Base-by-base conservation (phyloP, 2,113 vertebrate genomes). In the Columba livia region DNA sequence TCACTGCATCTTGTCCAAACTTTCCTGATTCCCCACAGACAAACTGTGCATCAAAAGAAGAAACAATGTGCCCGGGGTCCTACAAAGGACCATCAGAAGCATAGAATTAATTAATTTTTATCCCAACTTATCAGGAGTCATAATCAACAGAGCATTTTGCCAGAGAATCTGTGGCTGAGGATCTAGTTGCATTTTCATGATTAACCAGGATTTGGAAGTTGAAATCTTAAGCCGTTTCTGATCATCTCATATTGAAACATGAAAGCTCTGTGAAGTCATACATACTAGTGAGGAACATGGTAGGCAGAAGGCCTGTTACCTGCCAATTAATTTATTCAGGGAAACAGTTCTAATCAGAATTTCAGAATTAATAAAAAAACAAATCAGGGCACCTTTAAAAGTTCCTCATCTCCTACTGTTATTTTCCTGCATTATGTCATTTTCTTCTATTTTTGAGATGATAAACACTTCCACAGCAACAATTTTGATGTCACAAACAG, bases 371-470 rank as follows among this genome's bases (percentile, higher is more conserved):
- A 54, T 28, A 77, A 79, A 90, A 34, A 8, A 36, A 60, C 85
- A 93, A 88, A 57, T 64, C 9, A 77, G 62, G 47, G 24, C 58
- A 78, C 48, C 42, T 91, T 74, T 83, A 74, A 51, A 93, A 71
- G 25, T 88, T 88, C 13, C 44, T 79, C 26, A 86, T 44, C 64
- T 86, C 25, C 48, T 0, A 0, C 29, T 78, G 14, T 28, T 78
- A 48, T 53, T 90, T 88, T 84, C 18, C 56, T 56, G 26, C 50
- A 67, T 86, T 53, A 83, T 71, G 72, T 64, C 71, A 86, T 21
- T 14, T 83, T 87, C 70, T 93, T 85, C 85, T 91, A 48, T 84
- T 94, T 94, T 67, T 95, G 71, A 90, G 64, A 74, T 23, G 29
- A 81, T 67, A 84, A 83, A 79, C 36, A 53, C 24, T 91, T 74